Percentiles rank a stretch among this genome's conserved stretches.
These are phyloP conservation scores for Willisornis vidua DNA, from an alignment of 2,113 vertebrate species.

Conservation along the genomic window DNA sequence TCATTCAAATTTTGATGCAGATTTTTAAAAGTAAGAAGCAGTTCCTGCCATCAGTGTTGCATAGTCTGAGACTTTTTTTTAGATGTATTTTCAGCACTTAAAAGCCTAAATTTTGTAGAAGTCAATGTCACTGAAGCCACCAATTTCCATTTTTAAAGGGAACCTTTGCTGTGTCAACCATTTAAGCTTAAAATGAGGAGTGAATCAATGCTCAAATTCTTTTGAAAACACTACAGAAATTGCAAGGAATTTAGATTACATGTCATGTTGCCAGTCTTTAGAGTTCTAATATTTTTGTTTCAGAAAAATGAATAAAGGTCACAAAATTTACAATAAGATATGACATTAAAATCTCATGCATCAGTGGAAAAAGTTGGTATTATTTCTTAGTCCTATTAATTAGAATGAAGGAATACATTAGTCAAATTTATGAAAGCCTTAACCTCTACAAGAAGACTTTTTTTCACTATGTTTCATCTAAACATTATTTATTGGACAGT, in stretches of 20 bases:
- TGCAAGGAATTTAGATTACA: background rate
- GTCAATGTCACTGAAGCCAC: background rate
- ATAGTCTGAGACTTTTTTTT: background rate
- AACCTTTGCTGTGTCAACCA: background rate
- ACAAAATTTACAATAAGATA: background rate
- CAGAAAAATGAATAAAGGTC: background rate
- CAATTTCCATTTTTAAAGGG: background rate
- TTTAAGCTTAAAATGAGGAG: background rate
- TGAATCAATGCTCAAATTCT: background rate
- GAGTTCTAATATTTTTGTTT: background rate
- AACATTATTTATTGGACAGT: background rate
- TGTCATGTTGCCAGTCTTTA: background rate
- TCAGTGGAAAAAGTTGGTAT: background rate
- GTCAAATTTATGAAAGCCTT: background rate
- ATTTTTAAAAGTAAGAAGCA: background rate
- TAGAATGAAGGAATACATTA: background rate
- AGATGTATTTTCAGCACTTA: background rate
- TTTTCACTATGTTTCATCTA: background rate
- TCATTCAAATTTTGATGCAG: conserved; percentile 6
- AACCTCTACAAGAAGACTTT: background rate
- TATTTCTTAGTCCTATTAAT: background rate
- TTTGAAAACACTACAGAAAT: background rate
- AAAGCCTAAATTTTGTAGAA: background rate
- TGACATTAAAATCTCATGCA: background rate
- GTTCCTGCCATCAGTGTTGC: background rate